Evolutionary conservation across 2,113 vertebrate genomes (phyloP).

Genomic region (Pteropus alecto): DNA sequence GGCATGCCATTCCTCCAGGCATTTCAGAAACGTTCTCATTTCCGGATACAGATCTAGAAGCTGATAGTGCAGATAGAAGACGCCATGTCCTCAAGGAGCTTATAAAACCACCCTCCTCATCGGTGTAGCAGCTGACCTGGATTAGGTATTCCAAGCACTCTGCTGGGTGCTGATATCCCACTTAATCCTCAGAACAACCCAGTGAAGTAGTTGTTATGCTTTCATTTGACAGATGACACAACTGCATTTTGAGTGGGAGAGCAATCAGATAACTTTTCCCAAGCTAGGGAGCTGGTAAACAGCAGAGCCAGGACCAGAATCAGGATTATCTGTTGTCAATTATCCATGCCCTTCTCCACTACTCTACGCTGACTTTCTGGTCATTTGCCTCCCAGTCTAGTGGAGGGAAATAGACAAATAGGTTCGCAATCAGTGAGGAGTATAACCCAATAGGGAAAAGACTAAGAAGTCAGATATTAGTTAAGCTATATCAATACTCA

Average conservation of each 20-base stretch:
- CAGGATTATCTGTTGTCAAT: background rate
- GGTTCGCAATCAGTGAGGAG: background rate
- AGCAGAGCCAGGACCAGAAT: background rate
- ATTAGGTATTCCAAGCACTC: background rate
- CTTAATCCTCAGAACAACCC: background rate
- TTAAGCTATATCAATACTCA: background rate
- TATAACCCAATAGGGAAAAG: background rate
- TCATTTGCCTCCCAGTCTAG: background rate
- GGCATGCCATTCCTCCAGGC: background rate
- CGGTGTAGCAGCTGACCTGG: background rate
- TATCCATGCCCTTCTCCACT: background rate
- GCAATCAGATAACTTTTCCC: background rate
- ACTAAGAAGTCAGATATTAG: background rate
- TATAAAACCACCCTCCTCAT: fast-evolving
- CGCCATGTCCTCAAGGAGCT: background rate
- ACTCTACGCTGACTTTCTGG: background rate
- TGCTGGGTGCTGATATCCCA: background rate
- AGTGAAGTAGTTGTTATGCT: background rate
- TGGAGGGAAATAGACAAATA: background rate
- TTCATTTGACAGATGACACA: background rate
- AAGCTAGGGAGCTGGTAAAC: no score
- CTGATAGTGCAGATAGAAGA: background rate
- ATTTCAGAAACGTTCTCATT: background rate
- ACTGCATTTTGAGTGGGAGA: background rate
- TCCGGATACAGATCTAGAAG: background rate